Evolutionary conservation across 2,113 vertebrate genomes (phyloP), one percentile per base, ranked within the genome.

Genomic region (Melanotaenia duboulayi): DNA sequence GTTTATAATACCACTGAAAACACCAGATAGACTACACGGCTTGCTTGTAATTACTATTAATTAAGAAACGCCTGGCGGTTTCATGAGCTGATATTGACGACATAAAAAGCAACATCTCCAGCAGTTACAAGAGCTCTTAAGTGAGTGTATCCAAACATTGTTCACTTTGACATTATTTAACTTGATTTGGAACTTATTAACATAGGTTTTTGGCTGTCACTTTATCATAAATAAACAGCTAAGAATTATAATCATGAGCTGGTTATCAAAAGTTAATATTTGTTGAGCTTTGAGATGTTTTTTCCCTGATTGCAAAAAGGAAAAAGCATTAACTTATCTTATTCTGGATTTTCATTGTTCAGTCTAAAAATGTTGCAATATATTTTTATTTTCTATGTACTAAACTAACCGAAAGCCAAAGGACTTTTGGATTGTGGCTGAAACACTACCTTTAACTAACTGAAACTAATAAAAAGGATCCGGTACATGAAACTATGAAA

Each of bases 51-150:
- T 57, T 74, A 77, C 22, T 72, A 59, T 70, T 65, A 24, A 66
- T 64, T 75, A 64, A 76, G 4, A 81, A 55, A 85, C 58, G 4
- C 48, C 64, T 49, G 19, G 58, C 61, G 78, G 71, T 44, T 86
- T 87, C 64, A 73, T 40, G 55, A 69, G 59, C n/a, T 78, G 73
- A 55, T 40, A 46, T 57, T 39, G 51, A 28, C 10, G 50, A 40
- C 2, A 54, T 65, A 37, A 62, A 35, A 71, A 60, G 55, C 46
- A 80, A 46, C 23, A 75, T 78, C n/a, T 64, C 49, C 55, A 68
- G 71, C 64, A 57, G 51, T 39, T 57, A 13, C 3, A 62, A 23
- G 54, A 56, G 42, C 57, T 52, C 16, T 8, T 10, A 35, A 55
- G 52, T 44, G 23, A 77, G 17, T 24, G 23, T 32, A 32, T 46